Base-by-base conservation (phyloP, 2,113 vertebrate genomes). In the Lonchura striata region DNA sequence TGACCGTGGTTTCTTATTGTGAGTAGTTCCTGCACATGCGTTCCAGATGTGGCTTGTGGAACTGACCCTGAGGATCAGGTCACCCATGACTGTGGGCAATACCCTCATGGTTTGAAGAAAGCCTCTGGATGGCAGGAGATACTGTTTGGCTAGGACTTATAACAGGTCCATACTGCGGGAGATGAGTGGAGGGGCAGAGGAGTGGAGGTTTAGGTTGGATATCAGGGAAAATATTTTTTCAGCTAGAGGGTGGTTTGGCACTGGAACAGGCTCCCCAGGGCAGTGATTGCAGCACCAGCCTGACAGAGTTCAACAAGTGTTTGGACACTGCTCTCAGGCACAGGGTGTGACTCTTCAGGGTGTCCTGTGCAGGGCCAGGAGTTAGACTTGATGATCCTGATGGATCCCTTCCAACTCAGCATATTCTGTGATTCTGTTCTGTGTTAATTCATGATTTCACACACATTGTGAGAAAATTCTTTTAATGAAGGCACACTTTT, bases 121-220 rank as follows among this genome's bases (percentile, higher is more conserved):
- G 44, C 81, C 80, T 92, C 86, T 92, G 91, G 81, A 64, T 94
- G 86, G 86, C 86, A 91, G 86, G 61, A 94, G 64, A 47, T 61
- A 41, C 56, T 89, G 7, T 64, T 92, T 91, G 72, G 60, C 72
- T 56, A 30, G 69, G 31, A 8, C 54, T 74, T 74, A 39, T 10
- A 49, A 57, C 22, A 42, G 15, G n/a, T 50, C 35, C 15, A 11
- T 28, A 22, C 31, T 53, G 31, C 7, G 5, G 16, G 17, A 22
- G 13, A 35, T 50, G 71, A 63, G 63, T 39, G 35, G 49, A 41
- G 13, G 13, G 46, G 18, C 47, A 42, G 30, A 35, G 14, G 27
- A 47, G 27, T 13, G 13, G 44, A 60, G 30, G 11, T 80, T 74
- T 66, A 59, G 19, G 14, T 25, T 46, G 63, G 16, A 41, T 30